phyloP scores from a whole-genome alignment of 1,140 invertebrate species.

The Piezodorus guildinii region DNA sequence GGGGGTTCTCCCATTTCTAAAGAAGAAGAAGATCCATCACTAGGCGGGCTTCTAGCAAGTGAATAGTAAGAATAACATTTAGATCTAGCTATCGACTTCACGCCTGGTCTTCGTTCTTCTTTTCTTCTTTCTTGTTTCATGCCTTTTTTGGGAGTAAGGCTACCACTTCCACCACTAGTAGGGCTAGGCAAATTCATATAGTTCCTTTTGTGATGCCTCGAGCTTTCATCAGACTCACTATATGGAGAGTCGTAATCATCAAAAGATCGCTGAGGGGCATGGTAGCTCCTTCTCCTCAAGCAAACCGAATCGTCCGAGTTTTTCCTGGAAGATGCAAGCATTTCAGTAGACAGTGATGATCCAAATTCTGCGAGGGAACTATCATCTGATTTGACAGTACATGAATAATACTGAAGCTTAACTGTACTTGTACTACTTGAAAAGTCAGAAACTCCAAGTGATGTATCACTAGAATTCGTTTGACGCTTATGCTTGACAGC shows the following conservation, averaged over 20 bases:
- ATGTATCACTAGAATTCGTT: constrained; percentile 44
- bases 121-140: constrained; percentile 19
- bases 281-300: constrained; percentile 18
- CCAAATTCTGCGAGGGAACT: constrained; percentile 30
- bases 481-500: constrained; percentile 43
- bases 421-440: constrained; percentile 42
- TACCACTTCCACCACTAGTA: constrained; percentile 8
- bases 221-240: constrained; percentile 30
- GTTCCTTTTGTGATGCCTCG: constrained; percentile 6
- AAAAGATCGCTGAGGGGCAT: constrained; percentile 26
- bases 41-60: constrained; percentile 31
- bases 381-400: constrained; percentile 28
- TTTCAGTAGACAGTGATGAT: constrained; percentile 28
- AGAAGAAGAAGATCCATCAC: constrained; percentile 31
- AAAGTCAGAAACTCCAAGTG: constrained; percentile 71
- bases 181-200: constrained; percentile 19
- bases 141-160: constrained; percentile 9
- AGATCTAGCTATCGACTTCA: constrained; percentile 26
- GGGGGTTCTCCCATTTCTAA: constrained; percentile 28
- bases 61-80: constrained; percentile 33
- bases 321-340: constrained; percentile 27
- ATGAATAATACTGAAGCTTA: constrained; percentile 26
- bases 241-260: constrained; percentile 32
- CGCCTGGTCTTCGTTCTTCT: constrained; percentile 5
- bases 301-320: constrained; percentile 27